A percentile compares a stretch with the other conserved stretches of the same genome.
These are phyloP conservation scores for Megaceryle maxima DNA, from an alignment of 2,113 vertebrate species.

Conservation along the genomic window DNA sequence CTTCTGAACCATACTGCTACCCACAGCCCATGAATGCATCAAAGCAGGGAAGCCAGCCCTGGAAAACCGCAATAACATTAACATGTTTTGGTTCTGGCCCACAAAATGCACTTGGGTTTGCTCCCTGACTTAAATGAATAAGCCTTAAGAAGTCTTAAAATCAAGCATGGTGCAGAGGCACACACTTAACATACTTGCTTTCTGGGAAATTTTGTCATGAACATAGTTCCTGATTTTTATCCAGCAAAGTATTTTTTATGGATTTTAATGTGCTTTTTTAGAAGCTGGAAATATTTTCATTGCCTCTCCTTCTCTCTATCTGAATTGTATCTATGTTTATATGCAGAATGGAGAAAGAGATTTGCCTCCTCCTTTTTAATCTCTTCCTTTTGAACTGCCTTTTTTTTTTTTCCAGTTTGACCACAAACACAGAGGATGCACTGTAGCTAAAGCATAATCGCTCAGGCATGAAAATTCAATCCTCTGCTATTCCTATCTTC, in stretches of 20 bases:
- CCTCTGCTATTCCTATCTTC: background rate
- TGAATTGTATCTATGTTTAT: background rate
- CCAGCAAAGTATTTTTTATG: background rate
- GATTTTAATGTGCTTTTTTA: background rate
- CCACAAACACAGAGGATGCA: background rate
- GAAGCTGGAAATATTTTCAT: background rate
- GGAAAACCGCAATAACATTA: background rate
- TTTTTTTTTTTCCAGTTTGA: background rate
- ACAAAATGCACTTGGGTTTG: background rate
- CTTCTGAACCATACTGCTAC: background rate
- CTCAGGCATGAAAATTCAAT: background rate
- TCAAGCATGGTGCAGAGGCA: background rate
- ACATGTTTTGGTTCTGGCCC: background rate
- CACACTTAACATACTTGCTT: accelerated
- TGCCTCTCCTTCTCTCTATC: background rate
- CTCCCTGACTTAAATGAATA: background rate
- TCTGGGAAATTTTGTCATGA: background rate
- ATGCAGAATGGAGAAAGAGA: background rate
- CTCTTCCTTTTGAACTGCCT: background rate
- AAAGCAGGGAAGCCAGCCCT: background rate
- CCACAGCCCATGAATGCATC: background rate
- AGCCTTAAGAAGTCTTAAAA: background rate
- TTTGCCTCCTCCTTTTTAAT: background rate
- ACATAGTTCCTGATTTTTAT: background rate
- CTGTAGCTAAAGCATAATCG: background rate